Conservation (phyloP, 2,113 vertebrate genomes). For the Coturnix japonica region DNA sequence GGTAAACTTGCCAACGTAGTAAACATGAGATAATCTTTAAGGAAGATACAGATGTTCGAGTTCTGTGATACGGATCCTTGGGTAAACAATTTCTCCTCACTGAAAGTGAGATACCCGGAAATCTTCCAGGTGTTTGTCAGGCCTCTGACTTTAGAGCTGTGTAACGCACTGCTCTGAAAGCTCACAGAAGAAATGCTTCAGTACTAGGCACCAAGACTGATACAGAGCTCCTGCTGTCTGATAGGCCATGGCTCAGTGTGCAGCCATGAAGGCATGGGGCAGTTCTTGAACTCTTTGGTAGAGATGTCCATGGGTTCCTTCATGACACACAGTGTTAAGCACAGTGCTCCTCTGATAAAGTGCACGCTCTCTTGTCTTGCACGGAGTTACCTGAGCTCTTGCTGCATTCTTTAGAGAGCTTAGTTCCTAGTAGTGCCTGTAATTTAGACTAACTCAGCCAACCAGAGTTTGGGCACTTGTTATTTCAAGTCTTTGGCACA, state of each 20-base stretch:
- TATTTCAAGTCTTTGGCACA: neutral
- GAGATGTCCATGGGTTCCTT: neutral
- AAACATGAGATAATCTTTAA: neutral
- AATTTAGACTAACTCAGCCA: neutral
- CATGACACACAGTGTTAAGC: neutral
- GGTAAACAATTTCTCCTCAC: neutral
- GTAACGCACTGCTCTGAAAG: neutral
- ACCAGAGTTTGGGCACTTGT: neutral
- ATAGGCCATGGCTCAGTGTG: neutral
- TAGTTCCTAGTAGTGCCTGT: neutral
- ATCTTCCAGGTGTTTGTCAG: neutral
- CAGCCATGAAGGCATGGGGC: rapidly evolving
- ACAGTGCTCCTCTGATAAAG: neutral
- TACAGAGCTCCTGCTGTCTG: neutral
- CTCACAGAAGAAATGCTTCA: neutral
- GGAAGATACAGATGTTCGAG: neutral
- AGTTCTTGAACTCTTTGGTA: rapidly evolving
- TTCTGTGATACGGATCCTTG: neutral
- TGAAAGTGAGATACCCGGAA: neutral
- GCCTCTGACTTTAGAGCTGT: neutral
- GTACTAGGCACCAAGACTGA: neutral
- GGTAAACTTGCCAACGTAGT: neutral
- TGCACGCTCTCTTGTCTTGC: neutral
- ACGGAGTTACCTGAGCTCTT: neutral
- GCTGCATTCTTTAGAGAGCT: neutral